Evolutionary conservation across 2,113 vertebrate genomes (phyloP), one percentile per base, ranked within the genome.

Genomic region (Laticauda laticaudata): DNA sequence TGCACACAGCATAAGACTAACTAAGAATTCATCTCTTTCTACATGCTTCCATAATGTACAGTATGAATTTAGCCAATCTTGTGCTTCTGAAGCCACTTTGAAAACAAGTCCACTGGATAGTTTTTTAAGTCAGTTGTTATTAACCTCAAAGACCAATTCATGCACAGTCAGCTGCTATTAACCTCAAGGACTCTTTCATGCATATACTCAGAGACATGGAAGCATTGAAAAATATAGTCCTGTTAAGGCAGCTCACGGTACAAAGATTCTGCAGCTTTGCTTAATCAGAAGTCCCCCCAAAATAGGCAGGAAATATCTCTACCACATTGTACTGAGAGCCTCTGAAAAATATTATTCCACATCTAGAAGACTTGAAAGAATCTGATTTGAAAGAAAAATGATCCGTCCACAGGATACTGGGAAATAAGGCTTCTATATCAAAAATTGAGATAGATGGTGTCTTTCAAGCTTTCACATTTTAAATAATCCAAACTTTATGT

Each of bases 401-500:
- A 85, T 85, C 39, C 11, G 55, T 92, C 23, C 12, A 26, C 64
- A 15, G 34, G 29, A 26, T 23, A 53, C 87, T 53, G 43, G 48
- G 64, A 88, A 92, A 45, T 15, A 57, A 39, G 69, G 6, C 21
- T 39, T 59, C 86, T 85, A 51, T 91, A 39, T 91, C 29, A 64
- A 24, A 39, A 26, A 29, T n/a, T 23, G 43, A 48, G 39, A 57
- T 14, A 89, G 5, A 53, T 43, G 43, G 5, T 43, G 45, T 86
- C 64, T 86, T 93, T 51, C 45, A 57, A 91, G 69, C 55, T 61
- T 93, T 29, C 45, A 57, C 91, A 61, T 69, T 61, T 20, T 6
- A 56, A 93, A n/a, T 91, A 89, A 86, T 92, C 88, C 92, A 93
- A 59, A 3, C 29, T 95, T 81, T 8, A 0, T 89, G 91, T 92